Evolutionary conservation across 2,113 vertebrate genomes (phyloP).

Genomic region (Cygnus atratus): DNA sequence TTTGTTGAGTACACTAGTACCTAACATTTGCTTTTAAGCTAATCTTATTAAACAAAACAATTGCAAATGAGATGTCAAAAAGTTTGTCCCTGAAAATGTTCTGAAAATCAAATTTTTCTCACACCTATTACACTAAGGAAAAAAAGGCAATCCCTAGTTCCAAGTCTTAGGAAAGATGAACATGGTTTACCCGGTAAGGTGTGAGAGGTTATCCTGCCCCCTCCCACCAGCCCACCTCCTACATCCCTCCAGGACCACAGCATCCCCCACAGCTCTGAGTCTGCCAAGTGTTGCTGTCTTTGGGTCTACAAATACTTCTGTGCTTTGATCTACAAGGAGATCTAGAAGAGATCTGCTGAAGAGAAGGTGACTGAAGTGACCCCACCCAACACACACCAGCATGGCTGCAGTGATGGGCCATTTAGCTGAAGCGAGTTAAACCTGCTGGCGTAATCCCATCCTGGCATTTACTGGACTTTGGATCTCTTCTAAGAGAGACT

Average conservation of each 20-base stretch:
- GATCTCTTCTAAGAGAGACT: neutral
- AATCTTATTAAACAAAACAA: neutral
- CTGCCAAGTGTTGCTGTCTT: neutral
- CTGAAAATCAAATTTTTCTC: neutral
- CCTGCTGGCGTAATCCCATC: neutral
- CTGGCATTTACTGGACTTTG: neutral
- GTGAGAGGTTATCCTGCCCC: neutral
- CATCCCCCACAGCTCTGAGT: neutral
- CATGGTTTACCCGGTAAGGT: neutral
- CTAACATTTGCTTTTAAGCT: neutral
- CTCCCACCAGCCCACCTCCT: neutral
- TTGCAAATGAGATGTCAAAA: neutral
- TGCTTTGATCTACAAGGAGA: neutral
- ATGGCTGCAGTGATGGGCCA: fast-evolving
- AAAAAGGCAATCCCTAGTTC: neutral
- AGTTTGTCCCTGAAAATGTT: neutral
- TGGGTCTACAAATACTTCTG: neutral
- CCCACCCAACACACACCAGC: neutral
- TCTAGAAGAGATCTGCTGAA: neutral
- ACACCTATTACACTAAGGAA: neutral
- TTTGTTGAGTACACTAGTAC: neutral
- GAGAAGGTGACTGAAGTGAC: neutral
- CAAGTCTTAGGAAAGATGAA: neutral
- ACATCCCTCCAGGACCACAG: neutral
- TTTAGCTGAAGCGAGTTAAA: neutral